Percentiles rank a stretch among this genome's conserved stretches.
phyloP scores from a whole-genome alignment of 1,140 invertebrate species.

The Leptestheria dahalacensis region DNA sequence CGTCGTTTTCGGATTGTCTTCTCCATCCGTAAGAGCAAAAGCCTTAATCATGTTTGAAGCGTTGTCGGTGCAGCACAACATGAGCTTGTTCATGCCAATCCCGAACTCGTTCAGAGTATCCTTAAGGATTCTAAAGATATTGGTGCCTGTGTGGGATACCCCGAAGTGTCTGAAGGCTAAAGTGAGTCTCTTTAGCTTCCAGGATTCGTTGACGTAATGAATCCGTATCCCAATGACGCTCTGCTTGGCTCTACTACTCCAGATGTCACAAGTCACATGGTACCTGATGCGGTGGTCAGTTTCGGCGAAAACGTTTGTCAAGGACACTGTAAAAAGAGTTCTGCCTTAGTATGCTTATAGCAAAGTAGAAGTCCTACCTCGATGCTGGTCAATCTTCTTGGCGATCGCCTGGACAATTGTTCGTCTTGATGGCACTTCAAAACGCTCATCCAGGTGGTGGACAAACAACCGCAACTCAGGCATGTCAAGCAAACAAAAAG shows the following conservation, averaged over 20 bases:
- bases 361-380: too few relatives aligned
- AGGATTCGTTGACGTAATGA: neutral
- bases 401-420: neutral
- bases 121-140: neutral
- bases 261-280: neutral
- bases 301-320: neutral
- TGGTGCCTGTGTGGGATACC: neutral
- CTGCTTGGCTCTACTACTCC: conserved; percentile 5
- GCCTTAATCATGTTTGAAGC: conserved; percentile 3
- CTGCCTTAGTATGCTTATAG: neutral
- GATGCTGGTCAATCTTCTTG: neutral
- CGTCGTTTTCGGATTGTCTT: neutral
- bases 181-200: neutral
- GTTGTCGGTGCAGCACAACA: neutral
- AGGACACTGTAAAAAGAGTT: neutral
- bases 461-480: neutral
- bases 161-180: neutral
- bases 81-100: neutral
- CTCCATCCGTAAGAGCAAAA: neutral
- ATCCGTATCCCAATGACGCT: neutral
- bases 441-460: neutral
- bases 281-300: neutral
- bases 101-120: neutral
- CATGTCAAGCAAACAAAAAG: neutral
- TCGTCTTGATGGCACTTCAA: neutral